Conservation (phyloP, 2,888 invertebrate species). For the Nasonovia ribisnigri region DNA sequence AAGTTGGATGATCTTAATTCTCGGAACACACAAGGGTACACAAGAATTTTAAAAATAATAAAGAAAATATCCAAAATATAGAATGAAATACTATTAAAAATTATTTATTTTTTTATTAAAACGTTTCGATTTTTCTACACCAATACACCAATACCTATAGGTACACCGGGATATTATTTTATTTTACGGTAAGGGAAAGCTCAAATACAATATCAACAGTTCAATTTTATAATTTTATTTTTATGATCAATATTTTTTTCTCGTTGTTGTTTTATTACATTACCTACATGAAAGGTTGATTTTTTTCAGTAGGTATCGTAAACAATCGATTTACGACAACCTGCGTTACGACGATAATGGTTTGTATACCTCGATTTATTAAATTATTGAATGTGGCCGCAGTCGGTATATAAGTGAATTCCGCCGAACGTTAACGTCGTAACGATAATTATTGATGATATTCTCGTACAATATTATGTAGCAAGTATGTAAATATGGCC, state of each 20-base stretch:
- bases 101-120: not conserved
- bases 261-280: not conserved
- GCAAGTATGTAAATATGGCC: not conserved
- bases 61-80: not conserved
- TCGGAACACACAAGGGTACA: not conserved
- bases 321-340: not conserved
- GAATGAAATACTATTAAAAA: not conserved
- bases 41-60: not conserved
- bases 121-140: not conserved
- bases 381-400: not conserved
- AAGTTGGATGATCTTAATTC: not conserved
- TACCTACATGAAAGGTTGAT: not conserved
- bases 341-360: not conserved
- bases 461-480: not conserved
- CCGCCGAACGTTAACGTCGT: not conserved
- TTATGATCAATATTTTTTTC: not conserved
- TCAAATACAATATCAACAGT: not conserved
- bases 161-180: not conserved
- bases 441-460: not conserved
- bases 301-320: not conserved
- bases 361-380: not conserved
- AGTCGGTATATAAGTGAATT: not conserved
- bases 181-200: not conserved
- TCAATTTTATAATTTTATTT: not conserved
- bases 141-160: not conserved